Conservation (phyloP, 2,888 invertebrate species). For the Apantesis nais region DNA sequence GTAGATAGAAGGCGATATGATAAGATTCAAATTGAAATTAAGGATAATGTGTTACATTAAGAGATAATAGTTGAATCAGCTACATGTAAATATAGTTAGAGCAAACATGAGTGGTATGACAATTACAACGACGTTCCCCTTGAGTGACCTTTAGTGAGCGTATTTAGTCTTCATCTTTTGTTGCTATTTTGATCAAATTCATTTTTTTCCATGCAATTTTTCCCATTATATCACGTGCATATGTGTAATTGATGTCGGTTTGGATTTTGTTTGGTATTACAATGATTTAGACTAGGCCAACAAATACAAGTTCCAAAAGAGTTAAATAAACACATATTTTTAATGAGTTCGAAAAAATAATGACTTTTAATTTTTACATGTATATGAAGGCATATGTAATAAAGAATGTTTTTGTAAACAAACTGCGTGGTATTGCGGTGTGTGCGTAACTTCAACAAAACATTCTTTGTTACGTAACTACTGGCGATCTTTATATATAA, state of each 20-base stretch:
- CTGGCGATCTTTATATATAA: too few species aligned
- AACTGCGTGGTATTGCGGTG: too few species aligned
- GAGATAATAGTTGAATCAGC: neutral
- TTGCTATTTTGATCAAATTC: neutral
- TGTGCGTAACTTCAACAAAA: too few species aligned
- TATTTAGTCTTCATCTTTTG: neutral
- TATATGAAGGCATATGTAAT: too few species aligned
- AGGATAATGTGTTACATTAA: neutral
- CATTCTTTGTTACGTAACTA: too few species aligned
- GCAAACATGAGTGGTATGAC: slow-evolving; percentile 1
- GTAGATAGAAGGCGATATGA: neutral
- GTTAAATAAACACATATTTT: too few species aligned
- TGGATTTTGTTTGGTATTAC: neutral
- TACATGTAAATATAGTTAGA: neutral
- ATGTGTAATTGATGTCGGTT: neutral
- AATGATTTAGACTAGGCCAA: neutral
- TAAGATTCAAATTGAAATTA: neutral
- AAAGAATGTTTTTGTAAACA: too few species aligned
- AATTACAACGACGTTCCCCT: neutral
- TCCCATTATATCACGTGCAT: neutral
- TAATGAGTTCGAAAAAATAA: too few species aligned
- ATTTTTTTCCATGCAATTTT: neutral
- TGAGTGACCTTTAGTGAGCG: neutral
- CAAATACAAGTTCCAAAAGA: too few species aligned
- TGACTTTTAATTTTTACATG: too few species aligned